phyloP scores from a whole-genome alignment of 2,888 invertebrate genomes.

The Xestia rhomboidea region DNA sequence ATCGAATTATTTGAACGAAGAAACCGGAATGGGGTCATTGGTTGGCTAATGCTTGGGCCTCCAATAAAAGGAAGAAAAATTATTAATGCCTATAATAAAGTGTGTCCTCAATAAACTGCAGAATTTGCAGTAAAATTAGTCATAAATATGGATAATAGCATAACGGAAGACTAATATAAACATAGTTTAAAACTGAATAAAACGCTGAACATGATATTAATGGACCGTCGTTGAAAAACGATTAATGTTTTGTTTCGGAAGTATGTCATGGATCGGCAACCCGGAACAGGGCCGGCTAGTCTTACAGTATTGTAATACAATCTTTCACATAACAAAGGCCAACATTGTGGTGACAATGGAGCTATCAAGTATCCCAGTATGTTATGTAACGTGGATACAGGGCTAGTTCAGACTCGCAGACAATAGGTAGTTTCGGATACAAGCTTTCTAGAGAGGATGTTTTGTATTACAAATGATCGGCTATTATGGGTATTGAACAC shows the following conservation, averaged over 20 bases:
- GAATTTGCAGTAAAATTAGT: slow-evolving; percentile 12
- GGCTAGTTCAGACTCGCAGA: slow-evolving; percentile 43
- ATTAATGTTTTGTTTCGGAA: slow-evolving; percentile 57
- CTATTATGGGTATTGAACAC: slow-evolving; percentile 22
- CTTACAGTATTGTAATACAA: slow-evolving; percentile 73
- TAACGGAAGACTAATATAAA: slow-evolving; percentile 10
- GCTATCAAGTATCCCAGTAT: slow-evolving; percentile 70
- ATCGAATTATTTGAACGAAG: slow-evolving; percentile 50
- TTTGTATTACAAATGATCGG: slow-evolving; percentile 35
- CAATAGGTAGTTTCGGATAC: slow-evolving; percentile 62
- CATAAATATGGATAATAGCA: slow-evolving; percentile 4
- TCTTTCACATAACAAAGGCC: slow-evolving; percentile 73
- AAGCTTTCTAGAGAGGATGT: slow-evolving; percentile 59
- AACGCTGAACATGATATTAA: slow-evolving; percentile 30
- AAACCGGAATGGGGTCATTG: slow-evolving; percentile 62
- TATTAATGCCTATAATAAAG: slow-evolving; percentile 15
- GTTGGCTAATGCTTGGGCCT: slow-evolving; percentile 33
- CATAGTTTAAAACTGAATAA: slow-evolving; percentile 16
- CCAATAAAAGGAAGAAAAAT: slow-evolving; percentile 24
- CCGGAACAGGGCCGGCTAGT: slow-evolving; percentile 59
- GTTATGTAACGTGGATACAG: slow-evolving; percentile 65
- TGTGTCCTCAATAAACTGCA: slow-evolving; percentile 17
- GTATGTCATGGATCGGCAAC: slow-evolving; percentile 62
- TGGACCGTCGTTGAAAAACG: slow-evolving; percentile 24
- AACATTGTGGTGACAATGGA: slow-evolving; percentile 75